These are phyloP conservation scores for Sciaenops ocellatus DNA, from an alignment of 2,797 vertebrate genomes.

Conservation along the genomic window DNA sequence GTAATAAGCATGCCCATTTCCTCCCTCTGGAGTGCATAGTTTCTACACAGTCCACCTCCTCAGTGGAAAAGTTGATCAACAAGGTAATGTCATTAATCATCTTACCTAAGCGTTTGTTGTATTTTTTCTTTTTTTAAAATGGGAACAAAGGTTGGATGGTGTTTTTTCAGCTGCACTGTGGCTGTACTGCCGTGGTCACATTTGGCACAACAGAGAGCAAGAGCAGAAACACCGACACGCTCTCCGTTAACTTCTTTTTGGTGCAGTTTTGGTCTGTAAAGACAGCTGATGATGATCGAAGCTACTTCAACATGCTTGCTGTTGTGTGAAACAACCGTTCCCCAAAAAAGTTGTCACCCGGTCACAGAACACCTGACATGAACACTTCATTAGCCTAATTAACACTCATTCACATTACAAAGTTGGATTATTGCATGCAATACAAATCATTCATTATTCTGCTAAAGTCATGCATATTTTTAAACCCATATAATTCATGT, in stretches of 20 bases:
- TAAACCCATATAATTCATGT: slow-evolving; percentile 75
- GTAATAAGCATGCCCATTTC: slow-evolving; percentile 82
- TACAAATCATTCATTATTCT: slow-evolving; percentile 83
- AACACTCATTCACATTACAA: slow-evolving; percentile 82
- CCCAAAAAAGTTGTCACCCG: slow-evolving; percentile 13
- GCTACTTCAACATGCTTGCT: slow-evolving; percentile 33
- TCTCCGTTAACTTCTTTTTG: slow-evolving; percentile 21
- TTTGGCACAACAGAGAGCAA: slow-evolving; percentile 49
- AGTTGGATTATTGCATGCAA: slow-evolving; percentile 89
- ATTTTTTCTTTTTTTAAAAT: slow-evolving; percentile 1
- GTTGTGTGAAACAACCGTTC: slow-evolving; percentile 49
- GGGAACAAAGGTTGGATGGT: slow-evolving; percentile 57
- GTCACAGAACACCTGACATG: slow-evolving; percentile 61
- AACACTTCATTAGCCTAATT: slow-evolving; percentile 70
- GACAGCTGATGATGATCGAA: slow-evolving; percentile 33
- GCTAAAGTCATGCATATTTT: slow-evolving; percentile 85
- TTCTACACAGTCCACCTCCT: slow-evolving; percentile 80
- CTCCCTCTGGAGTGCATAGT: slow-evolving; percentile 89
- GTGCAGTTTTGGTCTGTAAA: slow-evolving; percentile 29
- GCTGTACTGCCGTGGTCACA: slow-evolving; percentile 27
- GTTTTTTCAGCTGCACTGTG: slow-evolving; percentile 51
- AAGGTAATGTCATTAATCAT: slow-evolving; percentile 62
- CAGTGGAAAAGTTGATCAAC: slow-evolving; percentile 72
- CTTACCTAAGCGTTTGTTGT: slow-evolving; percentile 37
- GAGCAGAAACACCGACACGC: slow-evolving; percentile 22